Evolutionary conservation across 2,113 vertebrate species (phyloP), one percentile per base, ranked within the genome.

Genomic region (Crotalus horridus): DNA sequence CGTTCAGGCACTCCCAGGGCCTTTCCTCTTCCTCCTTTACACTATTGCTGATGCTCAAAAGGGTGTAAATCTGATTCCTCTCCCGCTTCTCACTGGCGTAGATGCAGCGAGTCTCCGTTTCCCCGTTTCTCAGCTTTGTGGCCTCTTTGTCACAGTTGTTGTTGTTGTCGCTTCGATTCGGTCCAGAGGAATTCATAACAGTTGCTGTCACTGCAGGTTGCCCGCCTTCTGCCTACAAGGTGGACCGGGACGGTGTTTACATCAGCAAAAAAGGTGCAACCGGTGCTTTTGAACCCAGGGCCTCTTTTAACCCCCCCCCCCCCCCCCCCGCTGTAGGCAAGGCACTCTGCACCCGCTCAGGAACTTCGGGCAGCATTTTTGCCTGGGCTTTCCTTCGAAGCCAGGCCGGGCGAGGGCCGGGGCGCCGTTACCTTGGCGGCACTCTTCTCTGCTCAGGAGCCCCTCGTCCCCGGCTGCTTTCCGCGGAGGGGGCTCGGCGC

Each of bases 41-140:
- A 53, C 98, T 96, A 87, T 98, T 98, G 24, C 98, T 99, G 90
- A 98, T 93, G 4, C 96, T 95, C 23, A 98, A 94, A 74, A 99
- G 98, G 56, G 95, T 94, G 86, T 96, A 96, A n/a, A 98, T 96
- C 54, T 96, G 93, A 64, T 91, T 96, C 93, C 96, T 97, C 88
- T 98, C 97, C 6, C 91, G 95, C 61, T 81, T 94, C 91, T 95
- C 94, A 87, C 94, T 93, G 5, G 91, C 81, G 93, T 95, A 97
- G 55, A 90, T 85, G 46, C 69, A 94, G 39, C 23, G 88, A 43
- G 69, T 39, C n/a, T 91, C 74, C 0, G 53, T 61, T 55, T 95
- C 95, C 93, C 94, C 95, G 88, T 48, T 54, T 87, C n/a, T 91
- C 17, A 91, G 61, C 92, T 85, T 86, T 81, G 93, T 85, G 56